These are phyloP conservation scores for Chelonus formosanus DNA, from an alignment of 2,888 invertebrate genomes.

Conservation along the genomic window DNA sequence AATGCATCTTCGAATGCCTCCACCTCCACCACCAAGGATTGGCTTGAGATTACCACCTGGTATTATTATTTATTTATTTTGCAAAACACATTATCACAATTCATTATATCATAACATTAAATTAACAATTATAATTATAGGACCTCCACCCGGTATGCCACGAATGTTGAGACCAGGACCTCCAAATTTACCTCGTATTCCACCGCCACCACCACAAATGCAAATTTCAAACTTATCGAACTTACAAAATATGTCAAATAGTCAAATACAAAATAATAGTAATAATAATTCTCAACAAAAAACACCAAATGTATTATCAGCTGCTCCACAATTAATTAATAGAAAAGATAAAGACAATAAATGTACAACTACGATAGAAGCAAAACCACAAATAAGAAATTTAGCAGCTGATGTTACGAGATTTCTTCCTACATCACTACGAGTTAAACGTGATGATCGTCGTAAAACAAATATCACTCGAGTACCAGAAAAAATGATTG, in stretches of 20 bases:
- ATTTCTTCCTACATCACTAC: slow-evolving; percentile 91
- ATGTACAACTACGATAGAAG: slow-evolving; percentile 86
- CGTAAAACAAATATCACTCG: slow-evolving; percentile 67
- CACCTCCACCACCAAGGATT: slow-evolving; percentile 66
- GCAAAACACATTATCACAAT: no score
- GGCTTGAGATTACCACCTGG: slow-evolving; percentile 68
- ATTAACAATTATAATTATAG: slow-evolving; percentile 49
- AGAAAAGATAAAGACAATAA: slow-evolving; percentile 74
- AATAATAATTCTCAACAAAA: slow-evolving; percentile 58
- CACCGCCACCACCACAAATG: slow-evolving; percentile 69
- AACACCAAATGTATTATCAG: slow-evolving; percentile 79
- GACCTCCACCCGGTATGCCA: slow-evolving; percentile 72
- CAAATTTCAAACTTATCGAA: slow-evolving; percentile 55
- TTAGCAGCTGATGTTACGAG: slow-evolving; percentile 93
- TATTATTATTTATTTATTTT: background rate
- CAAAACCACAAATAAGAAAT: slow-evolving; percentile 96
- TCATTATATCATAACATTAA: no score
- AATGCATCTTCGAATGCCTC: slow-evolving; percentile 65
- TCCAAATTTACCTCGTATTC: slow-evolving; percentile 70
- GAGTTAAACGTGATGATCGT: slow-evolving; percentile 88
- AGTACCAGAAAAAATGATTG: slow-evolving; percentile 63
- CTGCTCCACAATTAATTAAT: slow-evolving; percentile 83
- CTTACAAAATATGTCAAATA: slow-evolving; percentile 50
- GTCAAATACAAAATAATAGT: slow-evolving; percentile 50
- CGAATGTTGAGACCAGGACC: slow-evolving; percentile 73